Base-by-base conservation (phyloP, 2,113 vertebrate species). In the Sorex araneus region DNA sequence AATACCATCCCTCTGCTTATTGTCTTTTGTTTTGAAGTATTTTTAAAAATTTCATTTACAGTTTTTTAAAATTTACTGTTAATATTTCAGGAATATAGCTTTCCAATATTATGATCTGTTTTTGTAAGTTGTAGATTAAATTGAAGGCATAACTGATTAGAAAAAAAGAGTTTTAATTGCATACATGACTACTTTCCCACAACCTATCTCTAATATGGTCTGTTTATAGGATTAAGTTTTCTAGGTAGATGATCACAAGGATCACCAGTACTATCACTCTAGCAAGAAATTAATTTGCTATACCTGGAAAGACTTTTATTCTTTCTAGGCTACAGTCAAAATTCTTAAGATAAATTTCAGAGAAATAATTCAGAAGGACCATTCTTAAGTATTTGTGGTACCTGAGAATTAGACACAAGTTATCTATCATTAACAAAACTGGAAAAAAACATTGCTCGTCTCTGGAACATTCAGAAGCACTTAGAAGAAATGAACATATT, bases 351-450 rank as follows among this genome's bases (percentile, higher is more conserved):
- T 32, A 12, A 63, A 25, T 89, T 27, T 6, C 6, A n/a, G 60
- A 79, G 47, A 90, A 80, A 80, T 13, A 77, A 47, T 60, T 23
- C 21, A 78, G 1, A 45, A 11, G 19, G 32, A 8, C 1, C 15
- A 50, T 78, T 87, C 54, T 71, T 78, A 30, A 74, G 23, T 60
- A 79, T 79, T 45, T 87, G 45, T 90, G 45, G 23, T 73, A 27
- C 4, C 34, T 73, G 64, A 90, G 54, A 34, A 13, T 73, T 64
- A 81, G 34, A 74, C 8, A 25, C 43, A 60, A 87, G 45, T 8
- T 73, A 10, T 67, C 19, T 73, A 3, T 66, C 45, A 19, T 73
- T 67, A 40, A 67, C 40, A 63, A 71, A 89, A 86, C 30, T 30
- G 8, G 8, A 83, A 78, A 90, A 73, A 4, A 27, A n/a, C 63